These are phyloP conservation scores for Streptopelia turtur DNA, from an alignment of 2,797 vertebrate genomes.

Conservation along the genomic window DNA sequence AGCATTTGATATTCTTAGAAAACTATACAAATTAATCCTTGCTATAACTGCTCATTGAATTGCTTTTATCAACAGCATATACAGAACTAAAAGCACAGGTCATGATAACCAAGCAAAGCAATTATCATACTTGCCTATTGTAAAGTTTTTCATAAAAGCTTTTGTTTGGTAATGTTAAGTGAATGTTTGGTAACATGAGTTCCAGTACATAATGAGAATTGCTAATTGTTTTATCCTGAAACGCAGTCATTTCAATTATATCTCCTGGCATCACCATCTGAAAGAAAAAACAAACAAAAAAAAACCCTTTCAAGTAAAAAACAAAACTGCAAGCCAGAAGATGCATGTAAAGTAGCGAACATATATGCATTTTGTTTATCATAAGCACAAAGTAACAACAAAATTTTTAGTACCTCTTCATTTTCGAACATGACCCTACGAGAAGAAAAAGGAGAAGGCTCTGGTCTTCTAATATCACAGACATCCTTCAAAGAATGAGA, in stretches of 20 bases:
- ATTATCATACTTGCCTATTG: conserved; percentile 85
- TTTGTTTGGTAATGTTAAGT: conserved; percentile 89
- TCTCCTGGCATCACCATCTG: conserved; percentile 99
- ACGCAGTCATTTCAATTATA: conserved; percentile 92
- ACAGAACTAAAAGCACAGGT: background rate
- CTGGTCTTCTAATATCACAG: conserved; percentile 94
- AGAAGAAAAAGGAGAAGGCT: conserved; percentile 97
- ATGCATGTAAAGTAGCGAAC: background rate
- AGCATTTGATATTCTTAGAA: background rate
- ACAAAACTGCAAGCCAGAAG: background rate
- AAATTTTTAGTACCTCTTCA: conserved; percentile 86
- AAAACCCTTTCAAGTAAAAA: background rate
- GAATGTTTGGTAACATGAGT: conserved; percentile 89
- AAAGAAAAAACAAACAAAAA: background rate
- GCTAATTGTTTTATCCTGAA: conserved; percentile 96
- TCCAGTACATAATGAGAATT: conserved; percentile 95
- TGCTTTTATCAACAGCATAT: background rate
- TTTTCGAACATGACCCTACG: conserved; percentile 99
- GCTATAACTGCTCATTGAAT: background rate
- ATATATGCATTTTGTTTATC: background rate
- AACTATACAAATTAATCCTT: background rate
- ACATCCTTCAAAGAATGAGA: conserved; percentile 97
- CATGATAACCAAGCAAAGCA: background rate
- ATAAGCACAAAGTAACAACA: background rate
- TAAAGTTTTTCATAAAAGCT: conserved; percentile 96